Evolutionary conservation across 1,140 invertebrate species (phyloP).

Genomic region (Conopomorpha cramerella): DNA sequence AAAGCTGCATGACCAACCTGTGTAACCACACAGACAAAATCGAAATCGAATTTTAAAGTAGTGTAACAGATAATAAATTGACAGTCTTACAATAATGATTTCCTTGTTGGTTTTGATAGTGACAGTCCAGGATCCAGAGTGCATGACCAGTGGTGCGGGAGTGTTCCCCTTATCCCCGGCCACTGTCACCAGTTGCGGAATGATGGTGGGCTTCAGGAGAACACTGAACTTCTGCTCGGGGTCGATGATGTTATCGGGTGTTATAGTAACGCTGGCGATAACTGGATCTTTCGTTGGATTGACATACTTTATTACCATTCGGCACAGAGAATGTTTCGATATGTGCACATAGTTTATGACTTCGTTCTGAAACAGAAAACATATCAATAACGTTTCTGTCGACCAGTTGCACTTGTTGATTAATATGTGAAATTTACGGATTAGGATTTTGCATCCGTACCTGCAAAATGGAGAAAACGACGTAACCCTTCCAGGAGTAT

Average conservation of each 20-base stretch:
- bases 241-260: slow-evolving; percentile 77
- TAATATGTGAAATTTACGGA: background rate
- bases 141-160: slow-evolving; percentile 85
- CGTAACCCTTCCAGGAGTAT: slow-evolving; percentile 97
- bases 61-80: too few relatives aligned
- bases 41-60: too few relatives aligned
- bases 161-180: slow-evolving; percentile 70
- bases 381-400: background rate
- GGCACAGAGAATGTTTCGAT: slow-evolving; percentile 87
- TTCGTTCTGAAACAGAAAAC: slow-evolving; percentile 69
- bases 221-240: slow-evolving; percentile 76
- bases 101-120: slow-evolving; percentile 79
- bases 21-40: too few relatives aligned
- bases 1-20: too few relatives aligned
- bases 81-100: slow-evolving; percentile 78
- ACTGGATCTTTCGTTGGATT: slow-evolving; percentile 81
- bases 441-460: too few relatives aligned
- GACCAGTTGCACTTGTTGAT: background rate
- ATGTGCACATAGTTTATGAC: slow-evolving; percentile 85
- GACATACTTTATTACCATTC: slow-evolving; percentile 87
- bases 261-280: slow-evolving; percentile 78
- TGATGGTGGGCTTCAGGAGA: slow-evolving; percentile 71
- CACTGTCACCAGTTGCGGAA: slow-evolving; percentile 78
- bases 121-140: slow-evolving; percentile 88
- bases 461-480: slow-evolving; percentile 86